Evolutionary conservation across 2,888 invertebrate genomes (phyloP).

Genomic region (Rotaria sp.): DNA sequence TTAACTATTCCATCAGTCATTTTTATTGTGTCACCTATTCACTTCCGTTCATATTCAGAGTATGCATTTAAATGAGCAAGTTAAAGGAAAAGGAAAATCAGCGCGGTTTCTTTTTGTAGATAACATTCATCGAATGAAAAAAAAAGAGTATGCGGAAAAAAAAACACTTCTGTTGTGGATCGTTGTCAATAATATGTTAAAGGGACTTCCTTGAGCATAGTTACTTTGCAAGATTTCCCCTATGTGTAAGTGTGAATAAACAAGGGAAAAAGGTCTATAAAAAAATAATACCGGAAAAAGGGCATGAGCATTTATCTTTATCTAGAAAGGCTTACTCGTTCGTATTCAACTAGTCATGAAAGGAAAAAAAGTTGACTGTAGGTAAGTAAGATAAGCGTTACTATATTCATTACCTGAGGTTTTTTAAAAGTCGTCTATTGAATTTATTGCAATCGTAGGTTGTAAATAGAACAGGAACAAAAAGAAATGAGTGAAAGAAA

Average conservation of each 20-base stretch:
- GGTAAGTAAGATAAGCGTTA: not conserved
- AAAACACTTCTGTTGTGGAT: not conserved
- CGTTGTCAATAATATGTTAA: not conserved
- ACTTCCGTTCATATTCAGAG: not conserved
- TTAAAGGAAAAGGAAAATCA: not conserved
- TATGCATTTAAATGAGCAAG: not conserved
- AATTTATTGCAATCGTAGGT: not conserved
- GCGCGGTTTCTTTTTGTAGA: not conserved
- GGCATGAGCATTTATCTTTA: not conserved
- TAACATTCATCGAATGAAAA: not conserved
- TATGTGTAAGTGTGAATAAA: not conserved
- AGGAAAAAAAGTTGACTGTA: not conserved
- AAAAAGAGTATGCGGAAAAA: not conserved
- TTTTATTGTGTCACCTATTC: not conserved
- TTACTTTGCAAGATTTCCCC: not conserved
- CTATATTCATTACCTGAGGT: not conserved
- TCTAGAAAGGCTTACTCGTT: not conserved
- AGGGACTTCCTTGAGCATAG: not conserved
- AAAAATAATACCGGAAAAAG: not conserved
- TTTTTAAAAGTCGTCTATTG: not conserved
- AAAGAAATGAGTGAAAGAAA: not conserved
- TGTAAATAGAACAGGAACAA: not conserved
- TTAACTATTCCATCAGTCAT: not conserved
- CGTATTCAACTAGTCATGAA: not conserved
- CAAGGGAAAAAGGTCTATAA: not conserved